phyloP scores from a whole-genome alignment of 1,140 invertebrate genomes.

The Drosophila bocqueti region DNA sequence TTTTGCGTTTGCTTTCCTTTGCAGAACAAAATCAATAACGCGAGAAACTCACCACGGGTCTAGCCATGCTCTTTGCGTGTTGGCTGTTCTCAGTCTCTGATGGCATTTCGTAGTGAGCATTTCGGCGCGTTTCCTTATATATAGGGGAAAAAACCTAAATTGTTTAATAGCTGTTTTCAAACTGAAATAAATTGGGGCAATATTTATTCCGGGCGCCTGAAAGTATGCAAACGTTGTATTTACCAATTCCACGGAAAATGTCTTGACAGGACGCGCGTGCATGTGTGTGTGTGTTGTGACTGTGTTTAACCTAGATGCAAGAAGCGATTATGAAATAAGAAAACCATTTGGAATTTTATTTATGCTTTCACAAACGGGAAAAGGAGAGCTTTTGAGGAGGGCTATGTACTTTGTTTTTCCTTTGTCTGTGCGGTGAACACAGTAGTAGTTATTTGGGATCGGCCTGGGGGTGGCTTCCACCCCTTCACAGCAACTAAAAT shows the following conservation, averaged over 20 bases:
- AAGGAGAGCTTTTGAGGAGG: neutral
- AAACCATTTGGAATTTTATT: conserved; percentile 44
- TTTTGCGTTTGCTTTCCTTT: conserved; percentile 53
- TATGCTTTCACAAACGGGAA: conserved; percentile 4
- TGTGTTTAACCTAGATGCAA: conserved; percentile 69
- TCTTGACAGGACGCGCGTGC: neutral
- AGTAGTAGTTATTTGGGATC: conserved; percentile 20
- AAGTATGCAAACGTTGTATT: conserved; percentile 24
- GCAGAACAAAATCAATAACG: conserved; percentile 70
- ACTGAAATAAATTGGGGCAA: conserved; percentile 26
- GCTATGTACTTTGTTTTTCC: neutral
- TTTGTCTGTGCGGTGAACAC: conserved; percentile 5
- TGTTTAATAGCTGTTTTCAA: conserved; percentile 34
- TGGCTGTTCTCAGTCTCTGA: conserved; percentile 62
- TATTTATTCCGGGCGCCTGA: conserved; percentile 3
- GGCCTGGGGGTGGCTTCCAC: conserved; percentile 21
- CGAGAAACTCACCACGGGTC: conserved; percentile 60
- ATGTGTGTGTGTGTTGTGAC: neutral
- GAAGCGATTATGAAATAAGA: conserved; percentile 77
- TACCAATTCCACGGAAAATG: neutral
- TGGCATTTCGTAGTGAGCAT: conserved; percentile 65
- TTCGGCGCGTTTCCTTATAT: conserved; percentile 15
- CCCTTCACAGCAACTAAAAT: conserved; percentile 15
- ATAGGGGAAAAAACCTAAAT: conserved; percentile 12
- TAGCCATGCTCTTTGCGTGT: conserved; percentile 30